Evolutionary conservation across 2,113 vertebrate species (phyloP), one percentile per base, ranked within the genome.

Genomic region (Passer montanus): DNA sequence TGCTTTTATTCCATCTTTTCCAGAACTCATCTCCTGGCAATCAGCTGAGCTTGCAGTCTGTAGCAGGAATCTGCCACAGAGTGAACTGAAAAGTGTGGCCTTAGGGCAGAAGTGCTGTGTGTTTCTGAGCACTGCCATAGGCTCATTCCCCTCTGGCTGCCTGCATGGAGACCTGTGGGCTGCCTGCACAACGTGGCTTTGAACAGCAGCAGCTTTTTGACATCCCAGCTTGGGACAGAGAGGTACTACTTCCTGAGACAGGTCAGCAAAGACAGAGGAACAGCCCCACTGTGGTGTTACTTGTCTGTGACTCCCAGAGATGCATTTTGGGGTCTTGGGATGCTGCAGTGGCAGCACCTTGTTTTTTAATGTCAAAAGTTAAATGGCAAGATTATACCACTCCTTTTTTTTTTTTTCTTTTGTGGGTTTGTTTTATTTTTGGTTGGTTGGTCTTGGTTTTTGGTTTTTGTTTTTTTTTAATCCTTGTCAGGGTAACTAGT

Each of bases 21-120:
- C 58, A n/a, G 60, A 59, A 22, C 50, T 74, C 33, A 15, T 62
- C 30, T 81, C 41, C 23, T 69, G 84, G 50, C 44, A 50, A n/a
- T 69, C 69, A 66, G 74, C 87, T 90, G 86, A 84, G 50, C 59
- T 74, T 74, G 55, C 55, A 90, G 44, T 15, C n/a, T 59, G 68
- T 82, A 81, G 8, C 37, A 72, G 82, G 19, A 55, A 9, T 46
- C 70, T 46, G 27, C 56, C 66, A 33, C 7, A 11, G 12, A 62
- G 52, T 58, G 73, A 76, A 80, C 35, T 49, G 58, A 28, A 13
- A 73, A 58, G 47, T 13, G 49, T 7, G 23, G 60, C 77, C 52
- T 79, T 33, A 28, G 62, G 81, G 50, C 4, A 55, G 56, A 70
- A 67, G 20, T 0, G 3, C 72, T 72, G 22, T 9, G 31, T 15